Base-by-base conservation (phyloP, 2,797 vertebrate genomes). In the Chaetophractus vellerosus region DNA sequence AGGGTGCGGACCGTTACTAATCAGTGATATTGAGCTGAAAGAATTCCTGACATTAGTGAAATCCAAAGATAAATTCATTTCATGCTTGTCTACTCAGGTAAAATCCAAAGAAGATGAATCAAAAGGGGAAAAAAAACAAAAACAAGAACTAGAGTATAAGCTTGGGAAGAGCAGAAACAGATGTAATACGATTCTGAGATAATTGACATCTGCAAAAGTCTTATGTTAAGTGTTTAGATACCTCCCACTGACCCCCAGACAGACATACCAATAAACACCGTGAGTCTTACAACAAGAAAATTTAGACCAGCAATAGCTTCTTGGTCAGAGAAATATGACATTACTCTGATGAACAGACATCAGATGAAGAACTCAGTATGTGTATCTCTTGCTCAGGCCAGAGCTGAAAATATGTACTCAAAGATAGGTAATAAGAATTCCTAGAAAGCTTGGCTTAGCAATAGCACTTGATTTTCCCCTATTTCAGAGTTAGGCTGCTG, bases 71-170 rank as follows among this genome's bases (percentile, higher is more conserved):
- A 93, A 94, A 90, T 90, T 88, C 93, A 97, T 96, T 96, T 97
- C 95, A 96, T 91, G 96, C 95, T 93, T 95, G 92, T 92, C 90
- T 91, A 95, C 85, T 94, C 94, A 95, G 81, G 93, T 96, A 94
- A 96, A 97, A 92, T 88, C 63, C 71, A 88, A 93, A 93, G 52
- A 90, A 93, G 61, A 86, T 90, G 93, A 85, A 55, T 57, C 84
- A 85, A 45, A 79, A 48, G n/a, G 45, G 83, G 9, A 66, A 55
- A 91, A 80, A 93, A 76, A 59, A 63, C 64, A 84, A 64, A 79
- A 59, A 88, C 79, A 76, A 94, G 59, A 95, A 75, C 63, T 59
- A 9, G 50, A 57, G 26, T 19, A 23, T 33, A 71, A 74, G 5
- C 61, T 75, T 81, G 38, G 36, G 6, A 45, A 79, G 74, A 84